These are phyloP conservation scores for Margarornis squamiger DNA, from an alignment of 2,797 vertebrate species.

Conservation along the genomic window DNA sequence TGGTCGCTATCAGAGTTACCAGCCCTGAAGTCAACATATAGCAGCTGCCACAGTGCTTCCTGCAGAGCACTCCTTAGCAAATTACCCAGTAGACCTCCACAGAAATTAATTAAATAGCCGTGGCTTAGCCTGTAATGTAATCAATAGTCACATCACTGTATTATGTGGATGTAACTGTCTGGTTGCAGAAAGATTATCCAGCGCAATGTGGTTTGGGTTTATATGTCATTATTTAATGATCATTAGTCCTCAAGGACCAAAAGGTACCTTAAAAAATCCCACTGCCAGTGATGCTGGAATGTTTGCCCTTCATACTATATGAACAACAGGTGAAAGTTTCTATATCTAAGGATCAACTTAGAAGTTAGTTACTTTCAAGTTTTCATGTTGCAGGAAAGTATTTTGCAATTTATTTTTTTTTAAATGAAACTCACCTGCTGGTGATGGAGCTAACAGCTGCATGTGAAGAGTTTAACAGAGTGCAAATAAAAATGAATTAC, in stretches of 20 bases:
- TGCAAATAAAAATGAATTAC: constrained; percentile 72
- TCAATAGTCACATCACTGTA: constrained; percentile 45
- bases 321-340: constrained; percentile 20
- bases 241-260: not conserved
- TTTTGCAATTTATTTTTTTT: constrained; percentile 28
- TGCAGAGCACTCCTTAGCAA: not conserved
- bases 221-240: constrained; percentile 26
- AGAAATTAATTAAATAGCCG: constrained; percentile 51
- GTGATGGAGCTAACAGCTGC: constrained; percentile 60
- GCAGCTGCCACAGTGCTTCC: not conserved
- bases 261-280: constrained; percentile 4
- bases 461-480: constrained; percentile 4
- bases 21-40: not conserved
- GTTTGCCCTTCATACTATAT: not conserved
- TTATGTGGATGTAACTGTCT: constrained; percentile 8
- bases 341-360: not conserved
- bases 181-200: constrained; percentile 28
- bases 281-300: not conserved
- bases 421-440: constrained; percentile 27
- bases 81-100: constrained; percentile 27
- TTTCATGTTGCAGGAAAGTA: constrained; percentile 44
- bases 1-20: not conserved
- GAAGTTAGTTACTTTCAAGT: constrained; percentile 46
- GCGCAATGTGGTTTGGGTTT: constrained; percentile 25
- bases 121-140: constrained; percentile 37